Conservation (phyloP, 1,140 invertebrate species). For the Steinernema khuongi region DNA sequence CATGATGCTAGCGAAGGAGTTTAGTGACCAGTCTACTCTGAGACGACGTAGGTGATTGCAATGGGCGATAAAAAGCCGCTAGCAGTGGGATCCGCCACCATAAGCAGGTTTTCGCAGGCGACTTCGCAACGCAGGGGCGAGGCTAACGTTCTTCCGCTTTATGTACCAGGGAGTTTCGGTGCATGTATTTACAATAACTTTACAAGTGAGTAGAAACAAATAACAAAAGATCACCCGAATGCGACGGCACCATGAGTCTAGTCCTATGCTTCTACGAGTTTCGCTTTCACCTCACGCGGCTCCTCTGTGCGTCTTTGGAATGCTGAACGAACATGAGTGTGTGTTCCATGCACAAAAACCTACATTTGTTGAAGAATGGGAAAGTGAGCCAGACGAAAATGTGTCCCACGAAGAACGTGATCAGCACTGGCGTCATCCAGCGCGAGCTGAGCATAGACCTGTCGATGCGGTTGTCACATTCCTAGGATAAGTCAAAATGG, state of each 20-base stretch:
- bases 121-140: background rate
- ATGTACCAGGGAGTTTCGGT: too few relatives aligned
- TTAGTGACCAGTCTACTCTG: background rate
- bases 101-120: conserved; percentile 4
- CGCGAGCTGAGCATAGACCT: background rate
- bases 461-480: background rate
- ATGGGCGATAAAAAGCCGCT: background rate
- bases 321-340: background rate
- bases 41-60: background rate
- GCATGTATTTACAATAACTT: too few relatives aligned
- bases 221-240: conserved; percentile 9
- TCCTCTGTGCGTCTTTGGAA: background rate
- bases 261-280: background rate
- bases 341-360: background rate
- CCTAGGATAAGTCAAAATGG: background rate
- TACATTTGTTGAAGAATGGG: background rate
- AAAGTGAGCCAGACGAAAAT: background rate
- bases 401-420: background rate
- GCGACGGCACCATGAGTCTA: background rate
- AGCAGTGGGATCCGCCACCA: background rate
- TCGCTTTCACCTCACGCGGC: background rate
- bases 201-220: background rate
- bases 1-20: background rate
- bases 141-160: background rate
- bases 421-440: background rate